Evolutionary conservation across 2,113 vertebrate species (phyloP).

Genomic region (Odontophorus gujanensis): DNA sequence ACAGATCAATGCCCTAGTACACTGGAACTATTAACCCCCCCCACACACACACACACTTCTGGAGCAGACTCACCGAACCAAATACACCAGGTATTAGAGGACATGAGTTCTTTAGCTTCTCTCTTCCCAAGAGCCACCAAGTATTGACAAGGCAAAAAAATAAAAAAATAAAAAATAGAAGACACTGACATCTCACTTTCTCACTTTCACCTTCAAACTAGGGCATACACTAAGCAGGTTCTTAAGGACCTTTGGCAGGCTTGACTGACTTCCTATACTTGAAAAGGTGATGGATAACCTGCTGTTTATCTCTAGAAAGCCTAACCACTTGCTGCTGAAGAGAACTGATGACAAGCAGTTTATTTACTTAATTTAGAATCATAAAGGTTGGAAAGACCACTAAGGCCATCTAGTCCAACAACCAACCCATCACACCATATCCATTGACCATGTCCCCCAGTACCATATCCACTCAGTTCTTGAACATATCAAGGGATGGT

Average conservation of each 20-base stretch:
- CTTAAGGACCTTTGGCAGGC: slow-evolving; percentile 43
- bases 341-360: neutral
- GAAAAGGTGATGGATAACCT: neutral
- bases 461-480: too few species aligned
- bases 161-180: neutral
- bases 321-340: neutral
- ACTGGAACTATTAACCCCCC: slow-evolving; percentile 52
- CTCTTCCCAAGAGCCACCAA: slow-evolving; percentile 14
- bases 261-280: slow-evolving; percentile 24
- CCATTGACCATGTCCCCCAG: too few species aligned
- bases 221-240: slow-evolving; percentile 29
- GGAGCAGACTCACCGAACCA: slow-evolving; percentile 29
- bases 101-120: slow-evolving; percentile 17
- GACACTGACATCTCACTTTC: slow-evolving; percentile 35
- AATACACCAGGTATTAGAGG: slow-evolving; percentile 51
- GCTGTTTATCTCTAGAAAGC: neutral
- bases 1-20: slow-evolving; percentile 54
- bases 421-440: too few species aligned
- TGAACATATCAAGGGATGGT: too few species aligned
- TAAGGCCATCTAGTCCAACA: too few species aligned
- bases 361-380: neutral
- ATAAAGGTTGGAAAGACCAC: too few species aligned
- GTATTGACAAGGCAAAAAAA: neutral
- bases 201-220: slow-evolving; percentile 38
- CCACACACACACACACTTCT: too few species aligned